Conservation (phyloP, 2,113 vertebrate genomes). For the Amphilophus citrinellus region DNA sequence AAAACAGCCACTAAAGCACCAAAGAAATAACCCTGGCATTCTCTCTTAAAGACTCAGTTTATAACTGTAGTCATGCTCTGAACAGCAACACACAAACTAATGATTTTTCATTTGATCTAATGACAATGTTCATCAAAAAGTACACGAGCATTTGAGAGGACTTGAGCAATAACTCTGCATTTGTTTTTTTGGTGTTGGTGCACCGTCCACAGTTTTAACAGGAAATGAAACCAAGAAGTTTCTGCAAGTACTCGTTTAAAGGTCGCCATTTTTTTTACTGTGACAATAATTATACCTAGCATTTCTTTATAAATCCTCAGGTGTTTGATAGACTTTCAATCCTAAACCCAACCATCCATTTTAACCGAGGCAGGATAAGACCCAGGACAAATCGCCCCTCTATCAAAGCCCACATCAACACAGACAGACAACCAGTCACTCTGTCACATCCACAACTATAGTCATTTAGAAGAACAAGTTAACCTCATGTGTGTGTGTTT, state of each 20-base stretch:
- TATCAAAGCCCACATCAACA: fast-evolving
- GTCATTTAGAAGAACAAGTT: fast-evolving
- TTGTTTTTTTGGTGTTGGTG: not conserved
- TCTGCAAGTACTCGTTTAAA: not conserved
- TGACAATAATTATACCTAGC: not conserved
- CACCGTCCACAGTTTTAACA: not conserved
- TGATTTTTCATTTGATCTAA: not conserved
- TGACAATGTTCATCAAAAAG: not conserved
- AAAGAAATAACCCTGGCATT: conserved; percentile 4
- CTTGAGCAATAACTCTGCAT: not conserved
- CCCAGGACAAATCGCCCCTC: fast-evolving
- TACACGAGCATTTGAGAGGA: not conserved
- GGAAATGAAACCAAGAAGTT: not conserved
- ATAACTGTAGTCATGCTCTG: not conserved
- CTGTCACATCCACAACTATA: not conserved
- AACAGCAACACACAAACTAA: not conserved
- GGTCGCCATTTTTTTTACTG: not conserved
- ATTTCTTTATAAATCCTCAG: not conserved
- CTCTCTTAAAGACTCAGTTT: not conserved
- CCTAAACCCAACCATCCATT: not conserved
- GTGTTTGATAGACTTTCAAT: not conserved
- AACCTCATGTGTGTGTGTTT: not conserved
- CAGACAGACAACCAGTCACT: not conserved
- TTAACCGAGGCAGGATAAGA: not conserved
- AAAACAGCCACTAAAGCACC: conserved; percentile 1